phyloP scores from a whole-genome alignment of 2,888 invertebrate genomes.

The Myopa testacea region DNA sequence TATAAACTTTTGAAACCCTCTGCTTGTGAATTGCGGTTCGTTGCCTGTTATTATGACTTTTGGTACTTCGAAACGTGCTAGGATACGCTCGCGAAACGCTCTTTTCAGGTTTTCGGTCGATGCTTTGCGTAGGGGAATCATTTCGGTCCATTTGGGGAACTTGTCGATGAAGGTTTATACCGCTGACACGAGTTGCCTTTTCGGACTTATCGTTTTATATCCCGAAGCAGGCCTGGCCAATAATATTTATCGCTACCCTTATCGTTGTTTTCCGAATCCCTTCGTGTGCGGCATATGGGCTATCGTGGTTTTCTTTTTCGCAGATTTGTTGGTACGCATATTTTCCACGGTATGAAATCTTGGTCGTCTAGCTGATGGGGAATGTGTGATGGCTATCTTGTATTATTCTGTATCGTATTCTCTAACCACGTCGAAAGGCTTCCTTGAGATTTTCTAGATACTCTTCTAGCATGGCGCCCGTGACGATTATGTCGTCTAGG shows the following conservation, averaged over 20 bases:
- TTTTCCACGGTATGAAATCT: background rate
- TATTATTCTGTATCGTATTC: background rate
- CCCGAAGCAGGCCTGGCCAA: background rate
- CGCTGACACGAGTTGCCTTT: no score
- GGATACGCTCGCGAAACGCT: background rate
- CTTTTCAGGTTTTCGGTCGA: background rate
- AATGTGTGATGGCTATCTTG: background rate
- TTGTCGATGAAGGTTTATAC: background rate
- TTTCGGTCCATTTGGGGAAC: background rate
- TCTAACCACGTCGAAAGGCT: background rate
- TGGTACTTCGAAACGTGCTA: background rate
- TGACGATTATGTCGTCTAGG: no score
- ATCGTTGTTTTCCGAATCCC: background rate
- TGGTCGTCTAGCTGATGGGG: background rate
- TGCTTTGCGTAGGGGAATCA: no score
- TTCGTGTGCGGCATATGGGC: background rate
- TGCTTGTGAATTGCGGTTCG: constrained; percentile 3
- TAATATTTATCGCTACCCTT: background rate
- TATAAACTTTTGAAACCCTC: background rate
- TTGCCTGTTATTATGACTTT: background rate
- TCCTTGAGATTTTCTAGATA: background rate
- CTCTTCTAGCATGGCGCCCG: background rate
- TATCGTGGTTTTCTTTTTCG: background rate
- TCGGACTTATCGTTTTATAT: background rate
- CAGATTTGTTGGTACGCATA: background rate